Percentiles rank a stretch among this genome's conserved stretches.
Evolutionary conservation across 1,140 invertebrate genomes (phyloP).

Genomic region (Calephelis virginiensis): DNA sequence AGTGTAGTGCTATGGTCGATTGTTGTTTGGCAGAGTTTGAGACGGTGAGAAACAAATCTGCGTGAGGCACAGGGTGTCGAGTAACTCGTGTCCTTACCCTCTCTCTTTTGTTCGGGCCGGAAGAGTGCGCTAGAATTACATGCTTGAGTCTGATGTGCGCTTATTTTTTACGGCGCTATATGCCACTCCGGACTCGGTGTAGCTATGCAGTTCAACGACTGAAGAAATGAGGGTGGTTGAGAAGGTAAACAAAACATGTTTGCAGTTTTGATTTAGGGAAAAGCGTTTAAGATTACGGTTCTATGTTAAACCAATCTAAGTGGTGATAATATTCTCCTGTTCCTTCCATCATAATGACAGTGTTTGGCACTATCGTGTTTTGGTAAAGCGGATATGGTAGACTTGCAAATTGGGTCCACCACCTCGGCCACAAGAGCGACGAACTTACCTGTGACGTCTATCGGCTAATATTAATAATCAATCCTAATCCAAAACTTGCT

Average conservation of each 20-base stretch:
- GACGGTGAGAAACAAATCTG: slow-evolving; percentile 76
- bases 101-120: slow-evolving; percentile 76
- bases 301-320: slow-evolving; percentile 19
- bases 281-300: slow-evolving; percentile 45
- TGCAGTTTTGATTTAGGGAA: slow-evolving; percentile 64
- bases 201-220: slow-evolving; percentile 74
- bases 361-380: too few relatives aligned
- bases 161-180: slow-evolving; percentile 77
- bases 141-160: slow-evolving; percentile 77
- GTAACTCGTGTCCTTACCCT: slow-evolving; percentile 78
- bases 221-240: slow-evolving; percentile 68
- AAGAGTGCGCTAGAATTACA: slow-evolving; percentile 78
- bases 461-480: too few relatives aligned
- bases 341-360: too few relatives aligned
- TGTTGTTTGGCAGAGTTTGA: slow-evolving; percentile 43
- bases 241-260: slow-evolving; percentile 72
- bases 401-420: too few relatives aligned
- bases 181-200: slow-evolving; percentile 68
- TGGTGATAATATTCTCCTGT: too few relatives aligned
- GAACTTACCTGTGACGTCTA: too few relatives aligned
- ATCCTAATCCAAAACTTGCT: too few relatives aligned
- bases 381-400: too few relatives aligned
- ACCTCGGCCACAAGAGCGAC: too few relatives aligned
- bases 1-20: slow-evolving; percentile 43
- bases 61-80: slow-evolving; percentile 76